These are phyloP conservation scores for Alligator sinensis DNA, from an alignment of 2,113 vertebrate genomes.

Conservation along the genomic window DNA sequence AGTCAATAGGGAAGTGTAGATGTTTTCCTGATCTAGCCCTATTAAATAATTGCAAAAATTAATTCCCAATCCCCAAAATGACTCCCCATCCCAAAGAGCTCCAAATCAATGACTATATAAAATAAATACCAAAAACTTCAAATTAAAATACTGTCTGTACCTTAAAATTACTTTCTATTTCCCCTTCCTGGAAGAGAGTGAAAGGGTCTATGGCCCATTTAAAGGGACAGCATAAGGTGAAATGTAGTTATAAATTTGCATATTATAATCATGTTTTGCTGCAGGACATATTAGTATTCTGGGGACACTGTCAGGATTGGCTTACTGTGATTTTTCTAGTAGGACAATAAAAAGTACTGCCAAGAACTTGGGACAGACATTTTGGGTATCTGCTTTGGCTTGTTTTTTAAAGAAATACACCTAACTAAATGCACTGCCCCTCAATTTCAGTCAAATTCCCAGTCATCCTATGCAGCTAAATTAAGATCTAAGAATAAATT, in stretches of 20 bases:
- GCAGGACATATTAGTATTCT: slow-evolving; percentile 27
- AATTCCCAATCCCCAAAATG: background rate
- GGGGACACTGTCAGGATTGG: slow-evolving; percentile 5
- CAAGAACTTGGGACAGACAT: background rate
- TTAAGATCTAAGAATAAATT: background rate
- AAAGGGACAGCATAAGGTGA: slow-evolving; percentile 1
- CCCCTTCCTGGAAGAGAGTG: background rate
- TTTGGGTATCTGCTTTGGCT: background rate
- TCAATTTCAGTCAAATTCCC: background rate
- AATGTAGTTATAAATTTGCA: slow-evolving; percentile 15
- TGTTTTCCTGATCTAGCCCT: no score
- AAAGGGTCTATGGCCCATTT: background rate
- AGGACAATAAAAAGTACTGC: slow-evolving; percentile 3
- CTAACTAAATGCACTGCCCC: background rate
- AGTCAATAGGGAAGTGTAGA: background rate
- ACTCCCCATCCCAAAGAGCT: background rate
- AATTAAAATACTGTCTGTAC: background rate
- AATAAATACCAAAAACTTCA: fast-evolving
- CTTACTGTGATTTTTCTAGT: slow-evolving; percentile 44
- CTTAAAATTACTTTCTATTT: background rate
- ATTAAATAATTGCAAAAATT: background rate
- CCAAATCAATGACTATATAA: background rate
- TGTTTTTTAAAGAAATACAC: background rate
- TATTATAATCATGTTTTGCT: slow-evolving; percentile 37
- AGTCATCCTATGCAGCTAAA: background rate